Evolutionary conservation across 2,797 vertebrate species (phyloP), one percentile per base, ranked within the genome.

Genomic region (Siniperca obscura): DNA sequence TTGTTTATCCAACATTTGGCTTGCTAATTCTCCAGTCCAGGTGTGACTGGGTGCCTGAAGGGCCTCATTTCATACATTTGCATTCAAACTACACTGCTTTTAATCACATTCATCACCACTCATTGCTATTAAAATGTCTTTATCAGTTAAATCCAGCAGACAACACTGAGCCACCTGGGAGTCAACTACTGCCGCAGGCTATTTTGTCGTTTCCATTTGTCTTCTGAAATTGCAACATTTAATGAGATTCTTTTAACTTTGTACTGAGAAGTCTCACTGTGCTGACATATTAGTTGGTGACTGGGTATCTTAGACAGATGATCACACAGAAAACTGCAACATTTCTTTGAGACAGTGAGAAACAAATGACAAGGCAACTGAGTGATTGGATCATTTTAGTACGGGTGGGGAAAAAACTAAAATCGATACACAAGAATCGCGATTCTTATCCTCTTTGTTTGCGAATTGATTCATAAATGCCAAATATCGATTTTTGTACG

Each of bases 1-100:
- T 64, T 78, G 72, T 73, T 70, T 57, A 42, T 42, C 70, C 70
- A 17, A 56, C 70, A 72, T 76, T 82, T 81, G 74, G 74, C 64
- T 68, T 64, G 60, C 79, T 60, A 56, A 72, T 70, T 83, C 80
- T 60, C 65, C 22, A 48, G 66, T 50, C 74, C 69, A 80, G 70
- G 44, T 67, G 56, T 34, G 16, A 50, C 56, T 57, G 55, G 27
- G 17, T 55, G 62, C 50, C 42, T 59, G 52, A 30, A 50, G 4
- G 68, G 55, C 53, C 21, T 74, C n/a, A 19, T 42, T 73, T 48
- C 48, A 64, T 22, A 59, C 16, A 73, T 80, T 70, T 74, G 70
- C 48, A 78, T 79, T 86, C 60, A 66, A 61, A 70, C 59, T 12
- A 44, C 70, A 25, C 21, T 55, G 38, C 53, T 86, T 74, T 69